phyloP scores from a whole-genome alignment of 2,797 vertebrate species.

The Rhinophrynus dorsalis region DNA sequence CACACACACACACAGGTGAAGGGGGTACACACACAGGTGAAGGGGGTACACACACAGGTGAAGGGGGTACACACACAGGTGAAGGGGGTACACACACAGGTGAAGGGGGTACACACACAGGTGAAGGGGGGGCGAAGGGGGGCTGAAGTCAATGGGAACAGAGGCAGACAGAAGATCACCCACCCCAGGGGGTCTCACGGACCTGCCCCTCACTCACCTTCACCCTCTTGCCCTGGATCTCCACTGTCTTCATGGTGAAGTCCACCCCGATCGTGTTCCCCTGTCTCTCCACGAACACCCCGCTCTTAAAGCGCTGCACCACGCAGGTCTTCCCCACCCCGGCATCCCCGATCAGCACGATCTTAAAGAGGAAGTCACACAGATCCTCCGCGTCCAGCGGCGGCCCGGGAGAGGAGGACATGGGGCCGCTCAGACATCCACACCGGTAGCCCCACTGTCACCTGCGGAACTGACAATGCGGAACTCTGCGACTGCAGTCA shows the following conservation, averaged over 20 bases:
- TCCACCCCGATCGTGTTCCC: constrained; percentile 84
- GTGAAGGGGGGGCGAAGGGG: too few relatives aligned
- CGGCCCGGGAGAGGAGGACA: constrained; percentile 59
- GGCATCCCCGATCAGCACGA: constrained; percentile 81
- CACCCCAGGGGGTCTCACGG: too few relatives aligned
- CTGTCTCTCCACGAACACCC: constrained; percentile 77
- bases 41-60: too few relatives aligned
- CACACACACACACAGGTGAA: too few relatives aligned
- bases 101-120: too few relatives aligned
- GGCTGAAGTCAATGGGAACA: too few relatives aligned
- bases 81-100: too few relatives aligned
- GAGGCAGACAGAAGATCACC: too few relatives aligned
- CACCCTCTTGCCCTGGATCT: constrained; percentile 79
- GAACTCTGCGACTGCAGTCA: constrained; percentile 42
- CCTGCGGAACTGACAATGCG: constrained; percentile 56
- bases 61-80: too few relatives aligned
- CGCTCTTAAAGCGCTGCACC: constrained; percentile 82
- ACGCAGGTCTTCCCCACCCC: constrained; percentile 84
- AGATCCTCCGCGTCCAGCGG: constrained; percentile 70
- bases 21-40: too few relatives aligned
- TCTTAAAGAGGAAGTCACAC: constrained; percentile 81
- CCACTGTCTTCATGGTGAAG: constrained; percentile 84
- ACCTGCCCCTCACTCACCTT: constrained; percentile 80
- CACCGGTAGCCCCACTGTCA: constrained; percentile 52
- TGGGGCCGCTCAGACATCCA: constrained; percentile 45